Evolutionary conservation across 2,888 invertebrate genomes (phyloP), one percentile per base, ranked within the genome.

Genomic region (Bedellia somnulentella): DNA sequence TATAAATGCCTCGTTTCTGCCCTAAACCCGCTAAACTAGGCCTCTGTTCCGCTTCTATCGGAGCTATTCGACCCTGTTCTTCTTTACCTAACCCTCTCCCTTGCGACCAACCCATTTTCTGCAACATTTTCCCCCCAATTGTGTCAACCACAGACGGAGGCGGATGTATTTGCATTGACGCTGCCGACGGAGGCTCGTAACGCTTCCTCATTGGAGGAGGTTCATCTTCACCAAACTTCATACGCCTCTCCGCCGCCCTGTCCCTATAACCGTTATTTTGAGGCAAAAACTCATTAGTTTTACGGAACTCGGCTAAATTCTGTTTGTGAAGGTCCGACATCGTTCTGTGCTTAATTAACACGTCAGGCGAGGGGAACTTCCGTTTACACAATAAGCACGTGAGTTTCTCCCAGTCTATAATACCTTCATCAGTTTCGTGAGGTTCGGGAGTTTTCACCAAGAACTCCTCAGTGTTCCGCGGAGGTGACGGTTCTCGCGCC

Each of bases 101-200:
- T 55, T 94, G 94, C 4, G 89, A 89, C 99, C 99, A 99, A 3
- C 99, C 99, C 99, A 99, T 99, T 67, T 94, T 95, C 62, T 98
- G 95, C 38, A 99, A 61, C 59, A 99, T 79, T 52, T 93, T 89
- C 53, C 90, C 97, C 5, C 98, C 99, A 35, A 97, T 91, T 45
- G 96, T 96, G 42, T 91, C 93, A 0, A 89, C 85, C 1, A 43
- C 91, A 79, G 47, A 94, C 80, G 35, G 89, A 79, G 57, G 83
- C 0, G 71, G 67, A 10, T 62, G 58, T 0, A 61, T 79, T 34
- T 81, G 78, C 1, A 86, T 82, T 1, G 81, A 64, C 3, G 78
- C 57, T 11, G 26, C 78, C n/a, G 61, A 61, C 0, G 62, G 48
- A 0, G 55, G 57, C 23, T 71, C 50, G 46, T 63, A 68, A 47